Conservation (phyloP, 2,113 vertebrate species). For the Leptosomus discolor region DNA sequence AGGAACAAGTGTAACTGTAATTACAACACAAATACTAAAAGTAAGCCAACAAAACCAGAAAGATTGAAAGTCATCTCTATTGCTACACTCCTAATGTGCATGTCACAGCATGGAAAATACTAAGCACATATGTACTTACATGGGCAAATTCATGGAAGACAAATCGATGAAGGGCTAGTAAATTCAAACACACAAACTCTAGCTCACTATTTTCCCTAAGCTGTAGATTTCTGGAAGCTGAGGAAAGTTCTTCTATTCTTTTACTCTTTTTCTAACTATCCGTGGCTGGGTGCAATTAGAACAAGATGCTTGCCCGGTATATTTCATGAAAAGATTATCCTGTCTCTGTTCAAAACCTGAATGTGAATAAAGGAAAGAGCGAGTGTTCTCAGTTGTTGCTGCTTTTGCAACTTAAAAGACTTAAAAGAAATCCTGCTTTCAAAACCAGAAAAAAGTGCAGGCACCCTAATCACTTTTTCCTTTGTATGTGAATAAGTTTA, state of each 20-base stretch:
- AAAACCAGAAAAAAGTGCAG: background rate
- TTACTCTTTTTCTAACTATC: background rate
- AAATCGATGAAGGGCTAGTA: background rate
- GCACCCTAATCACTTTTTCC: background rate
- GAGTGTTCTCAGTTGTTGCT: background rate
- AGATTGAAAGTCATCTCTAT: background rate
- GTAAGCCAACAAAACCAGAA: background rate
- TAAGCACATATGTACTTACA: background rate
- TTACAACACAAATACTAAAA: background rate
- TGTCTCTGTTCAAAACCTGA: background rate
- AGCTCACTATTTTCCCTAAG: background rate
- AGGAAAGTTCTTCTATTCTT: background rate
- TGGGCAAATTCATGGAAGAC: background rate
- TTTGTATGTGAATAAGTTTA: background rate
- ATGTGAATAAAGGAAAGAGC: background rate
- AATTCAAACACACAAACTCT: background rate
- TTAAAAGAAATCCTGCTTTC: background rate
- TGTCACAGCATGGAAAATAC: background rate
- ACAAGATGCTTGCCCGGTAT: background rate
- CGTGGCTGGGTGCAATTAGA: background rate
- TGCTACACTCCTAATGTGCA: background rate
- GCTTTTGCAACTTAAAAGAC: background rate
- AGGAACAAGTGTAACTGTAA: constrained; percentile 8
- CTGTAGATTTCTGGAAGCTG: background rate
- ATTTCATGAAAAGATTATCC: background rate